Percentiles rank a stretch among this genome's conserved stretches.
phyloP scores from a whole-genome alignment of 2,888 invertebrate species.

The Arge pagana region DNA sequence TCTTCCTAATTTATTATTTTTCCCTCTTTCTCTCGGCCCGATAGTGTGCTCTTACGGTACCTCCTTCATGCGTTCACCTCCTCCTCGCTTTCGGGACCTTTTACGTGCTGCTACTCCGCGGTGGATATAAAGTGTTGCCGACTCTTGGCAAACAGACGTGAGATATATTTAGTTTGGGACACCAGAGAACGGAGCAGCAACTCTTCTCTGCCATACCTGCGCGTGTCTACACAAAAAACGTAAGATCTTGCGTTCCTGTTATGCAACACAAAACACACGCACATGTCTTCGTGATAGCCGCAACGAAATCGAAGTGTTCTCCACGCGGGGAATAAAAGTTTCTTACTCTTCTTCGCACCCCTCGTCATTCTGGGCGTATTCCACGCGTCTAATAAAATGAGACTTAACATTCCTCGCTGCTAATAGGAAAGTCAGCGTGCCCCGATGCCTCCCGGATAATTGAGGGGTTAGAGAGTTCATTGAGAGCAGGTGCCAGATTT shows the following conservation, averaged over 20 bases:
- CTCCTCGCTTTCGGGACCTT: constrained; percentile 17
- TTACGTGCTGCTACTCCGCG: constrained; percentile 4
- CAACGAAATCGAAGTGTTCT: not conserved
- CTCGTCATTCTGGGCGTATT: no score
- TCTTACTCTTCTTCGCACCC: no score
- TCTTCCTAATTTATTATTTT: not conserved
- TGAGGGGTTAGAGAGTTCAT: constrained; percentile 11
- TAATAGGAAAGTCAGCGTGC: constrained; percentile 20
- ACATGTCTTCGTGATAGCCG: not conserved
- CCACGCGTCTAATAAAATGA: constrained; percentile 23
- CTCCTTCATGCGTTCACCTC: constrained; percentile 7
- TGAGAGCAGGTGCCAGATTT: constrained; percentile 15
- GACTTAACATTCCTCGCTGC: constrained; percentile 25
- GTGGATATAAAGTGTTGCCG: constrained; percentile 31
- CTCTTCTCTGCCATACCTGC: not conserved
- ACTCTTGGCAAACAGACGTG: constrained; percentile 23
- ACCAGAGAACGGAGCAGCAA: not conserved
- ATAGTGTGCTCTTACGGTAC: not conserved
- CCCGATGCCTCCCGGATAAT: constrained; percentile 12
- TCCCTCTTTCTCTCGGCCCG: not conserved
- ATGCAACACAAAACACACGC: not conserved
- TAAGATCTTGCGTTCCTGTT: no score
- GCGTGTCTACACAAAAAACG: no score
- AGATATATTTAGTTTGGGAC: constrained; percentile 12
- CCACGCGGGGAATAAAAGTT: no score